Evolutionary conservation across 2,113 vertebrate genomes (phyloP).

Genomic region (Lepisosteus osseus): DNA sequence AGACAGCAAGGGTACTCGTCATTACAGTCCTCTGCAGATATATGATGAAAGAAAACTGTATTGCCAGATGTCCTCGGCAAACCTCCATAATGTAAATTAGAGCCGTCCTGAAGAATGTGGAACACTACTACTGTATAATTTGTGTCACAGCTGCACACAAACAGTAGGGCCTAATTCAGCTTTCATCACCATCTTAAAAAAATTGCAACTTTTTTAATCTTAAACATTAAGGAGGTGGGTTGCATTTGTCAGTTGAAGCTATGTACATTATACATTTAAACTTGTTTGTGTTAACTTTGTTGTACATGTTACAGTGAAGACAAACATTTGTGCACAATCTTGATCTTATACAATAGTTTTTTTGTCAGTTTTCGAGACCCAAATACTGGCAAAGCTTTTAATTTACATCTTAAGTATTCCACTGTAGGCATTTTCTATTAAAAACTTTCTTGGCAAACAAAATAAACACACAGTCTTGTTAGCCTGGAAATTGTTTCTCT

Average conservation of each 20-base stretch:
- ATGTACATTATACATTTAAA: no score
- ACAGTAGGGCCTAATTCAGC: slow-evolving; percentile 38
- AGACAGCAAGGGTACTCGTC: slow-evolving; percentile 36
- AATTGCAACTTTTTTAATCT: slow-evolving; percentile 10
- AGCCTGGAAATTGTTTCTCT: no score
- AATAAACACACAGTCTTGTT: no score
- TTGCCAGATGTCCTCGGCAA: slow-evolving; percentile 46
- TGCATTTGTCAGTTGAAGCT: background rate
- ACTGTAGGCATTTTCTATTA: no score
- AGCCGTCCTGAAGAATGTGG: slow-evolving; percentile 28
- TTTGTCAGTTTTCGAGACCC: no score
- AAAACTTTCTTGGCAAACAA: no score
- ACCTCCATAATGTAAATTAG: slow-evolving; percentile 40
- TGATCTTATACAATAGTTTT: no score
- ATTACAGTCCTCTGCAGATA: slow-evolving; percentile 54
- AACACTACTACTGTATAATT: slow-evolving; percentile 42
- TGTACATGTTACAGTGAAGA: no score
- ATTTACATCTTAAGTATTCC: no score
- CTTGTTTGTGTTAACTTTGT: no score
- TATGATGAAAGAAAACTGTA: slow-evolving; percentile 54
- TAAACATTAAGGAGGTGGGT: slow-evolving; percentile 41
- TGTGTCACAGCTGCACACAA: slow-evolving; percentile 43
- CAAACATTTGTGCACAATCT: no score
- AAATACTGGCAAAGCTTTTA: no score
- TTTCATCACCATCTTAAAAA: slow-evolving; percentile 37